A percentile compares a stretch with the other conserved stretches of the same genome.
Conservation (phyloP, 2,797 vertebrate species). For the Champsocephalus esox region DNA sequence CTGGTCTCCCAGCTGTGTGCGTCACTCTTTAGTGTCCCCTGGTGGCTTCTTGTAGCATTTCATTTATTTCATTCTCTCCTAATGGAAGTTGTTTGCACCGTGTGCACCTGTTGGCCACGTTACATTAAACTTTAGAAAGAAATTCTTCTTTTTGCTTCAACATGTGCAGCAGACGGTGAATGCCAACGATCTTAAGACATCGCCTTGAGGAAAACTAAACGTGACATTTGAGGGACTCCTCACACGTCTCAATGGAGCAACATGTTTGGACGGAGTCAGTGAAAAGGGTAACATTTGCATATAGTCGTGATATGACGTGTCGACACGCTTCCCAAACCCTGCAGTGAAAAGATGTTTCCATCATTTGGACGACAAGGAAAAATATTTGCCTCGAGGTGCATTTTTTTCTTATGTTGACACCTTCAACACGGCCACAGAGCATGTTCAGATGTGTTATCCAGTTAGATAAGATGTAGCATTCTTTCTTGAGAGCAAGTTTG, state of each 20-base stretch:
- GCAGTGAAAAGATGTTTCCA: not conserved
- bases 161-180: not conserved
- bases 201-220: conserved; percentile 24
- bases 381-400: rapidly evolving
- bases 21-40: too few species aligned
- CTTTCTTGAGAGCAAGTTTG: not conserved
- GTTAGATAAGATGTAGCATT: not conserved
- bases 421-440: not conserved
- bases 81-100: too few species aligned
- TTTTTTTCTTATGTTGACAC: not conserved
- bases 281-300: conserved; percentile 40
- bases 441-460: not conserved
- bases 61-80: too few species aligned
- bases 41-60: too few species aligned
- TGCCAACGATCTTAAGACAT: not conserved
- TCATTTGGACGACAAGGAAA: not conserved
- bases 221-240: conserved; percentile 31
- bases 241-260: conserved; percentile 29
- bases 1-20: too few species aligned
- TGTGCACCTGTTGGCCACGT: too few species aligned
- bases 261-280: conserved; percentile 51
- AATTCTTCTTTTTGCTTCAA: not conserved
- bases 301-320: not conserved
- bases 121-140: not conserved
- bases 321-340: conserved; percentile 35